Evolutionary conservation across 1,140 invertebrate species (phyloP), one percentile per base, ranked within the genome.

Genomic region (Drosophila sturtevanti): DNA sequence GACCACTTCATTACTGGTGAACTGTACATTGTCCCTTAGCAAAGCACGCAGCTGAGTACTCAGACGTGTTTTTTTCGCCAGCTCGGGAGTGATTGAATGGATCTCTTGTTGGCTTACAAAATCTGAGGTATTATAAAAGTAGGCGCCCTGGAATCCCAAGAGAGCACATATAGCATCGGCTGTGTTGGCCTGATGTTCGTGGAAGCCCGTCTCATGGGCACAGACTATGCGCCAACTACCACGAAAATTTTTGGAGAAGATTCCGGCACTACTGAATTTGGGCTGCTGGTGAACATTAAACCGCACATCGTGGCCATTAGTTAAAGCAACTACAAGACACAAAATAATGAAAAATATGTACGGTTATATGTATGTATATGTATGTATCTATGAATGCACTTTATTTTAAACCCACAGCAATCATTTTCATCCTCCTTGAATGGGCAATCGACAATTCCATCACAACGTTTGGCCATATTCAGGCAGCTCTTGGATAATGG

Each of bases 351-450:
- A 18, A 6, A 31, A 31, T 31, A 31, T 31, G 7, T 31, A 31
- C 27, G n/a, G n/a, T n/a, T n/a, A 31, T 31, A 31, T 6, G 5
- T 7, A 31, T 4, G 5, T 31, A 31, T 31, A 31, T 31, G 27
- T 31, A 31, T 31, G 27, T 0, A 6, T 6, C 0, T 1, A 18
- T 44, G 2, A 6, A 4, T 16, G 4, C 12, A 7, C 1, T 7
- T 6, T 18, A n/a, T 18, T 51, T 21, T 3, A 9, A 2, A 79
- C 94, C 93, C 91, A 96, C 95, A 93, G 84, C 95, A 96, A 81
- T 95, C 93, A n/a, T 91, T 75, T 93, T 97, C 96, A 87, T 97
- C 96, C 89, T 96, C 96, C 14, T 93, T 93, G 59, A 94, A 93
- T 2, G 84, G 77, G 84, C 96, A 96, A 81, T 96, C 95, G n/a